Conservation (phyloP, 1,140 invertebrate species). For the Drosophila nebulosa region DNA sequence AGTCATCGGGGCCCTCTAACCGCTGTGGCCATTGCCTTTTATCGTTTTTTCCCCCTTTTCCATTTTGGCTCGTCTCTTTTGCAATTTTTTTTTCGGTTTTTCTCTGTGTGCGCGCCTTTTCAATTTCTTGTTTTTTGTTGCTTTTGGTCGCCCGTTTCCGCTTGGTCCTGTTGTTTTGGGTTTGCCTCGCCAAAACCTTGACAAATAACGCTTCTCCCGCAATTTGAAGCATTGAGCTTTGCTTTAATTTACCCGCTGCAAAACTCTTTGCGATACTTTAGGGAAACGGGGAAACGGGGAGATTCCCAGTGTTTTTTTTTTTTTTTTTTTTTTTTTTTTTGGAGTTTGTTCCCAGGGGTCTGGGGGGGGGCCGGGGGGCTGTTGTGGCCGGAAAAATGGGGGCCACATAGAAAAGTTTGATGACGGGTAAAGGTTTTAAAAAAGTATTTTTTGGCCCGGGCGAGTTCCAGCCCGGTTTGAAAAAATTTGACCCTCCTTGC, state of each 20-base stretch:
- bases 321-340: background rate
- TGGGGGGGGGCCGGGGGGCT: too few relatives aligned
- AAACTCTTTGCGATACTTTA: constrained; percentile 24
- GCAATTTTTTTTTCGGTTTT: background rate
- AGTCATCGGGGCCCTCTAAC: constrained; percentile 75
- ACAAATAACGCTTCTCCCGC: constrained; percentile 71
- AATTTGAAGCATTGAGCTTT: constrained; percentile 64
- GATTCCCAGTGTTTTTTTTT: background rate
- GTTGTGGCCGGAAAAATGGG: background rate
- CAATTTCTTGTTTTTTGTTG: constrained; percentile 56
- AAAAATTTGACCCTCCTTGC: too few relatives aligned
- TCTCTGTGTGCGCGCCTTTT: constrained; percentile 21
- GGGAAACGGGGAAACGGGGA: constrained; percentile 10
- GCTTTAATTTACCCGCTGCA: constrained; percentile 60
- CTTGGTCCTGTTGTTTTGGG: constrained; percentile 20
- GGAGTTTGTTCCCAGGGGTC: background rate
- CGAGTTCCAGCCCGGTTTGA: too few relatives aligned
- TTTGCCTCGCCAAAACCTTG: constrained; percentile 62
- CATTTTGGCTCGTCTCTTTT: background rate
- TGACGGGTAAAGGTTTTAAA: background rate
- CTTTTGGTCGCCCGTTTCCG: constrained; percentile 42
- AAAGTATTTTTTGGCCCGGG: background rate
- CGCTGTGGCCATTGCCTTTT: constrained; percentile 56
- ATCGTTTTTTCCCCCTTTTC: constrained; percentile 13
- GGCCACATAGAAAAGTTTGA: background rate